Conservation (phyloP, 2,888 invertebrate genomes). For the Romanomermis culicivorax region DNA sequence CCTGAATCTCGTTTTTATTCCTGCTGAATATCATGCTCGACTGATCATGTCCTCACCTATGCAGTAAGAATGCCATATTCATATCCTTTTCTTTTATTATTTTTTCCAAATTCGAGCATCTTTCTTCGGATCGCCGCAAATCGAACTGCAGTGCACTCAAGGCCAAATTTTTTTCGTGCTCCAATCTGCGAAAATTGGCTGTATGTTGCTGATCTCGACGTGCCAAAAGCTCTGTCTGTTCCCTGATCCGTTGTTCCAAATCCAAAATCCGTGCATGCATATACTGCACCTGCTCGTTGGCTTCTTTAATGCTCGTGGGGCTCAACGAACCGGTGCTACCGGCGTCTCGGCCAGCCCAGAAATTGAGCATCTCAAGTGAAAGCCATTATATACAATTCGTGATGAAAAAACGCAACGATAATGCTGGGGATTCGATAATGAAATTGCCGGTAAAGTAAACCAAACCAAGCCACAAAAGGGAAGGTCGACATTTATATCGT, state of each 20-base stretch:
- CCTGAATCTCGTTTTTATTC: too few species aligned
- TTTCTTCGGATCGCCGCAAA: background rate
- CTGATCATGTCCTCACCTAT: conserved; percentile 7
- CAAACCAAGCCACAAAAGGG: too few species aligned
- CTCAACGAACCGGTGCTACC: background rate
- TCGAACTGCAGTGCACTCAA: background rate
- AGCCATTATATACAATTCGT: too few species aligned
- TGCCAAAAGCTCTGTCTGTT: conserved; percentile 11
- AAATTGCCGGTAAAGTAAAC: too few species aligned
- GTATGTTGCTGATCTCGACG: conserved; percentile 8
- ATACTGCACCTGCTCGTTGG: conserved; percentile 10
- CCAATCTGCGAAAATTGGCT: background rate
- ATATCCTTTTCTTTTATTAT: conserved; percentile 8
- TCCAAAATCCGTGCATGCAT: conserved; percentile 10
- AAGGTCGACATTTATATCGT: too few species aligned
- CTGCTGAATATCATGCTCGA: too few species aligned
- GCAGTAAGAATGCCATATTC: conserved; percentile 7
- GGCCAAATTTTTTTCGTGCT: background rate
- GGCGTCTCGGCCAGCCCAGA: background rate
- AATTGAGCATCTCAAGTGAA: background rate
- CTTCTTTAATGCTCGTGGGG: conserved; percentile 10
- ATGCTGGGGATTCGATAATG: too few species aligned
- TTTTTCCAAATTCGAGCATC: background rate
- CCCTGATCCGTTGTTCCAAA: conserved; percentile 9
- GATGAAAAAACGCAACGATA: too few species aligned